Evolutionary conservation across 2,797 vertebrate genomes (phyloP).

Genomic region (Anguilla marmorata): DNA sequence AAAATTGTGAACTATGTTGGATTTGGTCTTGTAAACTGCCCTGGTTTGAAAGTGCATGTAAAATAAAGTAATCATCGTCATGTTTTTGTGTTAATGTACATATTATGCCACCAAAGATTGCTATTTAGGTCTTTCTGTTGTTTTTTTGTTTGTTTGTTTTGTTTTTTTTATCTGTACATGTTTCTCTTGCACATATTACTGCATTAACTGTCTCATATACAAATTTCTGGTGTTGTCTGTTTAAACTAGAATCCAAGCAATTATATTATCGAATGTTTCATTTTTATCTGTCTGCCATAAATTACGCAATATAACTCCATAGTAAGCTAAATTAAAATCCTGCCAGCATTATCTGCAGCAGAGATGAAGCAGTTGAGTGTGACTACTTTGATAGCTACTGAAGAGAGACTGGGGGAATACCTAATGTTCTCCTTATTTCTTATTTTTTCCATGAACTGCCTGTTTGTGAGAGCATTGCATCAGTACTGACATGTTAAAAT

Average conservation of each 20-base stretch:
- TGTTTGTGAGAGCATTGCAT: background rate
- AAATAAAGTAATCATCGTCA: too few relatives aligned
- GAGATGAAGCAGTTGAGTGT: slow-evolving; percentile 39
- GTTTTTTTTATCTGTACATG: too few relatives aligned
- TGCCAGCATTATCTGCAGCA: slow-evolving; percentile 28
- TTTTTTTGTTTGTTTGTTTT: too few relatives aligned
- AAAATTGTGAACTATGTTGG: too few relatives aligned
- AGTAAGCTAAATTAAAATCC: background rate
- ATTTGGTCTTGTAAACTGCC: too few relatives aligned
- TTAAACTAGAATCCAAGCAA: background rate
- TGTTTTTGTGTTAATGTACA: too few relatives aligned
- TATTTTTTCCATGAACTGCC: background rate
- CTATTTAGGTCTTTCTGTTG: too few relatives aligned
- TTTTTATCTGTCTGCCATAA: background rate
- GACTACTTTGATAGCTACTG: slow-evolving; percentile 40
- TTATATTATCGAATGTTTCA: background rate
- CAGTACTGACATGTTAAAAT: too few relatives aligned
- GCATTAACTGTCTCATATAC: background rate
- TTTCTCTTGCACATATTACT: too few relatives aligned
- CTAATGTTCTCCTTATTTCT: slow-evolving; percentile 1
- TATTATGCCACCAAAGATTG: too few relatives aligned
- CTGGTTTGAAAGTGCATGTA: too few relatives aligned
- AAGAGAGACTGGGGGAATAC: slow-evolving; percentile 48
- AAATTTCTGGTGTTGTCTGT: background rate
- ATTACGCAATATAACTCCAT: background rate